These are phyloP conservation scores for Lampropteryx suffumata DNA, from an alignment of 2,888 invertebrate species.

Conservation along the genomic window DNA sequence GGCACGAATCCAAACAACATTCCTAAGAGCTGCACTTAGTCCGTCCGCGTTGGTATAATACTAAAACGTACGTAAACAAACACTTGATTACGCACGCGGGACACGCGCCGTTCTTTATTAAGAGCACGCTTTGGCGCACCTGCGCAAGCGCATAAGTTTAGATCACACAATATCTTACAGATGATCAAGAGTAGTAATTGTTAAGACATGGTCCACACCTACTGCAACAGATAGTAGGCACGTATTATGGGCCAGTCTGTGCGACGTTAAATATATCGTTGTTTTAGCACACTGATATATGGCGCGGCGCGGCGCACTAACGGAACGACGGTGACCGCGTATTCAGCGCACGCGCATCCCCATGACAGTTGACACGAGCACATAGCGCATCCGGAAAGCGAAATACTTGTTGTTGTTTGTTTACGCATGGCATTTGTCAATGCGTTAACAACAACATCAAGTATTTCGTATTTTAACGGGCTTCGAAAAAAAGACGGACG, in stretches of 20 bases:
- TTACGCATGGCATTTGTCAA: background rate
- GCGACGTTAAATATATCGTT: background rate
- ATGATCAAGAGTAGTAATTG: no score
- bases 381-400: background rate
- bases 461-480: no score
- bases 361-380: background rate
- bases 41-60: background rate
- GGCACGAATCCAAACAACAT: constrained; percentile 18
- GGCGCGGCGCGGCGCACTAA: no score
- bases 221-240: no score
- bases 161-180: no score
- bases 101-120: constrained; percentile 24
- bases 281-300: no score
- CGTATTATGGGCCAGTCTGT: background rate
- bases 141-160: constrained; percentile 17
- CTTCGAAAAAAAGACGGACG: no score
- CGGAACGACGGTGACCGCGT: background rate
- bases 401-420: no score
- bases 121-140: constrained; percentile 21
- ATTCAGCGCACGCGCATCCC: constrained; percentile 3
- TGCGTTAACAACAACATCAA: no score
- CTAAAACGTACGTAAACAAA: constrained; percentile 29
- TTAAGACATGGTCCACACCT: no score
- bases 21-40: constrained; percentile 7
- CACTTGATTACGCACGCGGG: constrained; percentile 25